Evolutionary conservation across 1,140 invertebrate genomes (phyloP), one percentile per base, ranked within the genome.

Genomic region (Euglossa dilemma): DNA sequence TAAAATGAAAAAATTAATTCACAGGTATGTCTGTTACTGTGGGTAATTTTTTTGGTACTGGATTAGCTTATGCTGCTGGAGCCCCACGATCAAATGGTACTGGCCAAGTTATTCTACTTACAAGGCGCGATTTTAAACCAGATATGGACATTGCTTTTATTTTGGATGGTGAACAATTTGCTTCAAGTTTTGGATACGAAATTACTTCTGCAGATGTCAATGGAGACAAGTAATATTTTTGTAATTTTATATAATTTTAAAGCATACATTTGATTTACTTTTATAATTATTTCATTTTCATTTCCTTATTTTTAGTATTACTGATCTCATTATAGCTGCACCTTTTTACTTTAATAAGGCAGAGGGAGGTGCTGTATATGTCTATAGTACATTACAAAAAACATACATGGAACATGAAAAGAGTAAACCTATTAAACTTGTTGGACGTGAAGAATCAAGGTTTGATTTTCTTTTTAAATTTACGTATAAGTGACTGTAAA

Each of bases 161-260:
- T 45, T 93, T 98, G 4, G 96, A 96, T 74, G 98, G 98, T 1
- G 97, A 98, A 94, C 97, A 98, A 92, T 97, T 98, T 91, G 97
- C 96, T 2, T 98, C 97, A 6, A 98, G 97, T 91, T 99, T 97
- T 93, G 98, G 98, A 66, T 99, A 98, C 91, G 97, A 98, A 94
- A 93, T 99, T 8, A 94, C 97, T 9, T 95, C 97, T 7, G 96
- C 97, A 25, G 98, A 99, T 94, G 94, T 98, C 7, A 98, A 99
- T 91, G 97, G 97, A 18, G 98, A 99, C 93, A 96, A 96, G 96
- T 98, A 95, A 94, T 94, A 92, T 43, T 14, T 54, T 25, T 63
- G 47, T 52, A 59, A 18, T 52, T 66, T 14, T 69, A 61, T 36
- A 50, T 57, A n/a, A 28, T 28, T n/a, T 23, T 36, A 12, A 56